Base-by-base conservation (phyloP, 2,113 vertebrate genomes). In the Struthidea cinerea region DNA sequence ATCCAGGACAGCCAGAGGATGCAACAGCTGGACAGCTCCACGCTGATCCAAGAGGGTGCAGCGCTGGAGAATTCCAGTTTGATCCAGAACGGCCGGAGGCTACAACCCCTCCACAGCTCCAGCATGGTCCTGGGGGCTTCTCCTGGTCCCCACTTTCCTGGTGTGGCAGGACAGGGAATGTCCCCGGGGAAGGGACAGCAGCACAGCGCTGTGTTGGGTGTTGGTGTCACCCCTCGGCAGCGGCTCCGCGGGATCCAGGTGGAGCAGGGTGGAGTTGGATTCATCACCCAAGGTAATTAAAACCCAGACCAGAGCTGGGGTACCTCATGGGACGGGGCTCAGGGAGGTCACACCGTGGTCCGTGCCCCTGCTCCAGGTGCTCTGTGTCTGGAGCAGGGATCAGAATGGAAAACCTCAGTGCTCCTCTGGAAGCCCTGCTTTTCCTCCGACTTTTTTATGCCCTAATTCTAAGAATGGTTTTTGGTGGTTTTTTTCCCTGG, bases 311-410 rank as follows among this genome's bases (percentile, higher is more conserved):
- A 30, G 35, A 7, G 33, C 42, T 9, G 16, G 32, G 44, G 18
- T 11, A 2, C 15, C 16, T n/a, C 32, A 7, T 14, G 60, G 35
- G 28, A 8, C 0, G 3, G 28, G 63, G 47, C 67, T 71, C 0
- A 0, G 57, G 49, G 47, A 1, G 33, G 12, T 32, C 76, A 9
- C 37, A 0, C 9, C 1, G 1, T 6, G 49, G 0, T 41, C 78
- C 9, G 0, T 4, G 21, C 11, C 44, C 60, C 24, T 21, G 35
- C 8, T 35, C 33, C 3, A 0, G 42, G 41, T 4, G 71, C 3
- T 16, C 70, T 59, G 73, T 41, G 33, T 6, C 57, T 5, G 35
- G 49, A 46, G 16, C 27, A 7, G 19, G 6, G 11, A 16, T 28
- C 42, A 18, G 57, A 16, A 75, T 17, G n/a, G 14, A 33, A 69